Base-by-base conservation (phyloP, 2,888 invertebrate species). In the Lasioglossum lativentre region DNA sequence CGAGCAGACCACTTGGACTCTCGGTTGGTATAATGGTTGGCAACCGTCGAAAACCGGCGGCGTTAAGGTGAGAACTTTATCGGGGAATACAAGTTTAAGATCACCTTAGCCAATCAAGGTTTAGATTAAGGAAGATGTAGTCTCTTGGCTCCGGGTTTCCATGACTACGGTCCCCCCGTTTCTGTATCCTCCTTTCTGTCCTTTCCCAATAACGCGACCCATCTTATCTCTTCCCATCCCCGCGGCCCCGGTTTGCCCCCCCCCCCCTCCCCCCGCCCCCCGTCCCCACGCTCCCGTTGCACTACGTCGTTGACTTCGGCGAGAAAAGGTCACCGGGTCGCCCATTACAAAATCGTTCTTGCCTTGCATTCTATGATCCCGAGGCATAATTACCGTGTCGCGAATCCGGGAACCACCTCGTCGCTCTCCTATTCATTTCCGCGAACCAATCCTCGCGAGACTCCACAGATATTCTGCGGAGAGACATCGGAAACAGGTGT, bases 101-200 rank as follows among this genome's bases (percentile, higher is more conserved):
- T 89, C 82, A 89, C 83, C 82, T 72, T 79, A 83, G 83, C 88
- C 90, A 91, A 92, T 90, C 89, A 90, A 90, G 90, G 79, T 82
- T 90, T 86, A 89, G 90, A 90, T 92, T 91, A 92, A 91, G 91
- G 88, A 87, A 90, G 85, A 88, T 81, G 83, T 86, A 87, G 89
- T 85, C 86, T 86, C 85, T 83, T 73, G 88, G 83, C 82, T 78
- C 80, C 10, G 85, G 85, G 93, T 93, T 90, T 85, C 93, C 93
- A 93, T 93, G 93, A 82, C 89, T 90, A 93, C 93, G 88, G 80
- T 75, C 83, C 86, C 80, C 27, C 82, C 34, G 72, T 88, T 88
- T 88, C 83, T 80, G 86, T 81, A 82, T 91, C 75, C 86, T 79
- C 75, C 75, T 85, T 87, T 88, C 88, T 84, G 85, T 85, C 89